These are phyloP conservation scores for Acanthosepion esculentum DNA, from an alignment of 2,888 invertebrate genomes.

Conservation along the genomic window DNA sequence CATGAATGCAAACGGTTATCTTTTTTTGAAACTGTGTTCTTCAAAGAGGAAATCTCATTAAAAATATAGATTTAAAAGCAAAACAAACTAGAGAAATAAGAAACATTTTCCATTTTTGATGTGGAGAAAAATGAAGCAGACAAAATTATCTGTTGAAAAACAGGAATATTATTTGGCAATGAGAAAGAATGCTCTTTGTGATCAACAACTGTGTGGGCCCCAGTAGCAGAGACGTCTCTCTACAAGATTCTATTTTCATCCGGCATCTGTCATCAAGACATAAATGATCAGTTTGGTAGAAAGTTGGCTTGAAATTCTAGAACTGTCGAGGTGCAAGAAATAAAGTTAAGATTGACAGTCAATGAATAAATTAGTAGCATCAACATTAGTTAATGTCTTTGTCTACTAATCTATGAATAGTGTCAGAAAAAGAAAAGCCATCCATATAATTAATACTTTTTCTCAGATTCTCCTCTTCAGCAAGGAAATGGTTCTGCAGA, in stretches of 20 bases:
- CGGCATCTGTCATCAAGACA: not conserved
- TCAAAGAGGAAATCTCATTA: not conserved
- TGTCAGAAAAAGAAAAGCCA: not conserved
- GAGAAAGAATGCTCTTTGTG: not conserved
- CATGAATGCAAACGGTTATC: not conserved
- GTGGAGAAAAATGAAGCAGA: not conserved
- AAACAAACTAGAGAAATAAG: not conserved
- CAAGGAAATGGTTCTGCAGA: too few relatives aligned
- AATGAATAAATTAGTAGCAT: not conserved
- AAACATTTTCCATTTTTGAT: not conserved
- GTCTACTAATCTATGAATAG: not conserved
- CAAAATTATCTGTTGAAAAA: not conserved
- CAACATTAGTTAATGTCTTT: not conserved
- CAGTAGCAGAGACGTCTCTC: not conserved
- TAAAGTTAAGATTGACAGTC: not conserved
- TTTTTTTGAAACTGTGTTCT: not conserved
- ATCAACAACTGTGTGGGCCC: not conserved
- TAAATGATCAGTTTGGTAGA: not conserved
- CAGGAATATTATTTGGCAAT: not conserved
- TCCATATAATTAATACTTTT: not conserved
- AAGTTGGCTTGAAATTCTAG: not conserved
- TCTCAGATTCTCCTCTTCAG: not conserved
- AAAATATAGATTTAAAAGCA: not conserved
- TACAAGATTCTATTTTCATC: not conserved
- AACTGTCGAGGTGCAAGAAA: not conserved